Base-by-base conservation (phyloP, 2,888 invertebrate genomes). In the Hanleya hanleyi region DNA sequence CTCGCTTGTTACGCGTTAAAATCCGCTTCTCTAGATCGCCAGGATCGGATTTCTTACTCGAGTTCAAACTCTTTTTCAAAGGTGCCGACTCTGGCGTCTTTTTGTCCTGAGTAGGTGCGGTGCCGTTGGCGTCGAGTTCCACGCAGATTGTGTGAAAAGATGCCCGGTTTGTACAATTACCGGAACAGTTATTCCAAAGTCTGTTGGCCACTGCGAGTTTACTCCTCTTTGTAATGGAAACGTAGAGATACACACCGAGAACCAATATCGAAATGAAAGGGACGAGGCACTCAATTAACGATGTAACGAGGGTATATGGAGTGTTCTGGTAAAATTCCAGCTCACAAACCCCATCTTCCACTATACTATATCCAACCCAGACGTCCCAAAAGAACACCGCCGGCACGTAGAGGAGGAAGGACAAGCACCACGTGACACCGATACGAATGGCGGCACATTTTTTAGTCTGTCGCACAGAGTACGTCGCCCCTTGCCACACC, bases 401-500 rank as follows among this genome's bases (percentile, higher is more conserved):
- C 15, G 57, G 57, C 22, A 57, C 57, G 29, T 57, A 57, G 32
- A 57, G 18, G 15, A 57, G 29, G 32, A 57, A 22, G 32, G 57
- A 22, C 22, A 57, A 57, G 57, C 57, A 57, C 57, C 57, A 57
- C 18, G 57, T 29, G 12, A 57, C 15, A 29, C 22, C 57, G 29
- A 57, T 57, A 26, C 57, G 57, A 26, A 57, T 12, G 26, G 32
- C 29, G 15, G 57, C 57, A 1, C 12, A 4, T 4, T 22, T 57
- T 57, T 57, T 57, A 9, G 57, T 57, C 29, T 57, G 57, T 15
- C 29, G 57, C 4, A 57, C 32, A 26, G 57, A 18, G 32, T 57
- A 57, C 1, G 57, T 26, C 22, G 57, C 57, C 22, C 57, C 57
- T 57, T 57, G 57, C 57, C 57, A 57, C 32, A 57, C 57, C 57